These are phyloP conservation scores for Fragum fragum DNA, from an alignment of 2,888 invertebrate genomes.

Conservation along the genomic window DNA sequence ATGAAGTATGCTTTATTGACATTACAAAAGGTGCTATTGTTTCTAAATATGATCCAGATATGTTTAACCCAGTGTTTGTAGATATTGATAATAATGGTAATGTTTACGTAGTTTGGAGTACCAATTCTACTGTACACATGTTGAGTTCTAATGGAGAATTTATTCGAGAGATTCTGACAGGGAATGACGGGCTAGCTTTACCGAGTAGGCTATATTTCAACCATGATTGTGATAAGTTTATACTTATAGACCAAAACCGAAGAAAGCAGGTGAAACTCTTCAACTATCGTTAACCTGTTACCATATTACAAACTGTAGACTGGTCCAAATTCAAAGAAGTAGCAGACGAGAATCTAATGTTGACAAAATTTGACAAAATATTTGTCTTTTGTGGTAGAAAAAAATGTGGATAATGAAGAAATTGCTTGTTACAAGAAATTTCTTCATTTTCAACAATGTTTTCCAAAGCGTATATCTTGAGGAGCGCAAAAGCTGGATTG, in stretches of 20 bases:
- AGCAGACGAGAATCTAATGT: too few relatives aligned
- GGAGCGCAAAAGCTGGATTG: too few relatives aligned
- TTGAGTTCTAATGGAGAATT: conserved; percentile 15
- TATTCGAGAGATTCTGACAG: conserved; percentile 3
- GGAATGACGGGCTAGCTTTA: not conserved
- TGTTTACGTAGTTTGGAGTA: conserved; percentile 19
- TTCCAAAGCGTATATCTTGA: too few relatives aligned
- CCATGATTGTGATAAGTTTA: not conserved
- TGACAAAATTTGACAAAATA: too few relatives aligned
- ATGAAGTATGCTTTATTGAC: conserved; percentile 7
- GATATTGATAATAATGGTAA: not conserved
- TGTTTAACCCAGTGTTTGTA: not conserved
- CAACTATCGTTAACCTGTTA: not conserved
- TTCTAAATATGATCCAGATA: not conserved
- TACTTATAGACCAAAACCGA: not conserved
- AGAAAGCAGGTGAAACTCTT: conserved; percentile 2
- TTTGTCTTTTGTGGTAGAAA: too few relatives aligned
- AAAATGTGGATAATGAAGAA: too few relatives aligned
- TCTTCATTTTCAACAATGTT: too few relatives aligned
- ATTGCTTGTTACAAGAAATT: too few relatives aligned
- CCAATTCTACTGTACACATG: conserved; percentile 17
- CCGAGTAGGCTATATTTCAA: conserved; percentile 4
- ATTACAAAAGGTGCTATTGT: not conserved
- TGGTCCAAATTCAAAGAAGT: too few relatives aligned
- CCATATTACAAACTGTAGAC: too few relatives aligned